Conservation (phyloP, 2,113 vertebrate species). For the Hylia prasina region DNA sequence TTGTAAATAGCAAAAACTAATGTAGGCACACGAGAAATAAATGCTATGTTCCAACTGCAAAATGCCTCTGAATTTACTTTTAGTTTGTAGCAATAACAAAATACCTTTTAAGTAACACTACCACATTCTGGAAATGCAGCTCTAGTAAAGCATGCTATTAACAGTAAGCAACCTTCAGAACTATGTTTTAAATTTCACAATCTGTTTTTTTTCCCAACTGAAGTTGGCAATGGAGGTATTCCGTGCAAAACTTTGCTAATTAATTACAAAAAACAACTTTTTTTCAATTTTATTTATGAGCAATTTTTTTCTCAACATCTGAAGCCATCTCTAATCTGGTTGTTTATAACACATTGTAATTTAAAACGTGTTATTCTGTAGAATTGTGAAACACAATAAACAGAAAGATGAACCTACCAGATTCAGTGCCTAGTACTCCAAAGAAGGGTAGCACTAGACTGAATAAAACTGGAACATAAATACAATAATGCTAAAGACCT, state of each 20-base stretch:
- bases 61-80: not conserved
- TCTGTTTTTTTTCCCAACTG: slow-evolving; percentile 22
- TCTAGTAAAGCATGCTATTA: not conserved
- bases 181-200: slow-evolving; percentile 1
- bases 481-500: not conserved
- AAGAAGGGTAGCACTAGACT: not conserved
- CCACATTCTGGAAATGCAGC: not conserved
- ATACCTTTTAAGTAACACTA: not conserved
- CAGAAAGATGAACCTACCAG: not conserved
- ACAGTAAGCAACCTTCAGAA: not conserved
- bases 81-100: not conserved
- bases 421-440: slow-evolving; percentile 5
- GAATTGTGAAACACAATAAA: slow-evolving; percentile 13
- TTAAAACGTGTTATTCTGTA: slow-evolving; percentile 28
- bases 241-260: slow-evolving; percentile 42
- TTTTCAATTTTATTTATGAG: no score
- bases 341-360: slow-evolving; percentile 20
- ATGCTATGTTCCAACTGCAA: not conserved
- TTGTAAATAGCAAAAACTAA: not conserved
- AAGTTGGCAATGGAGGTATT: slow-evolving; percentile 32
- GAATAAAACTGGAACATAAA: not conserved
- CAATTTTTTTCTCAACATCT: slow-evolving; percentile 37
- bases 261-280: slow-evolving; percentile 52
- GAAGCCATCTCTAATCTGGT: slow-evolving; percentile 48
- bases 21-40: not conserved